phyloP scores from a whole-genome alignment of 2,888 invertebrate genomes.

The Aphrophora alni region DNA sequence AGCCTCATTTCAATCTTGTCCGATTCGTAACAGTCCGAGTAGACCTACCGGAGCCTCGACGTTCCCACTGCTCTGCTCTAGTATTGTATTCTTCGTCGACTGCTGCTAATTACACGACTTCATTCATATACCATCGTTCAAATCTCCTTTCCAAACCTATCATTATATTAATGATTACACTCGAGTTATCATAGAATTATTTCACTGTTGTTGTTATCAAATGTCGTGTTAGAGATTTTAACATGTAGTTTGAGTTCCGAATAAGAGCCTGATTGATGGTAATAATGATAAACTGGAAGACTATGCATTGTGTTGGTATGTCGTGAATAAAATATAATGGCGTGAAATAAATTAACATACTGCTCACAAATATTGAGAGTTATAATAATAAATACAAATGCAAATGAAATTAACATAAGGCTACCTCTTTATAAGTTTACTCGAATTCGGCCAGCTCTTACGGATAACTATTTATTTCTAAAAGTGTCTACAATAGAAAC shows the following conservation, averaged over 20 bases:
- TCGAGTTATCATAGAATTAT: conserved; percentile 9
- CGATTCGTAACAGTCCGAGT: conserved; percentile 26
- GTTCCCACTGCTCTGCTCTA: conserved; percentile 23
- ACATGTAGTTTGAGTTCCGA: neutral
- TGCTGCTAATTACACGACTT: neutral
- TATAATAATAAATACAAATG: neutral
- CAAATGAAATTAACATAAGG: too few relatives aligned
- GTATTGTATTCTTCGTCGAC: neutral
- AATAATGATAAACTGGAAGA: neutral
- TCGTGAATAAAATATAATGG: neutral
- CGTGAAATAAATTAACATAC: neutral
- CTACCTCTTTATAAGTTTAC: too few relatives aligned
- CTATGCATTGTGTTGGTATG: neutral
- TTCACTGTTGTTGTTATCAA: neutral
- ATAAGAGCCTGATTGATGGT: neutral
- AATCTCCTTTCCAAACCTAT: neutral
- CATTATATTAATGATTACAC: neutral
- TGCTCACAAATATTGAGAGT: neutral
- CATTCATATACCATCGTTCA: neutral
- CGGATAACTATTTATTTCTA: too few relatives aligned
- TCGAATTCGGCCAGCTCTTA: too few relatives aligned
- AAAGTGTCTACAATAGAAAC: too few relatives aligned
- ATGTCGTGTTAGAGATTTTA: neutral
- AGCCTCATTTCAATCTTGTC: conserved; percentile 35
- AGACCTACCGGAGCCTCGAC: conserved; percentile 29